Evolutionary conservation across 2,797 vertebrate species (phyloP), one percentile per base, ranked within the genome.

Genomic region (Melanotaenia maccullochi): DNA sequence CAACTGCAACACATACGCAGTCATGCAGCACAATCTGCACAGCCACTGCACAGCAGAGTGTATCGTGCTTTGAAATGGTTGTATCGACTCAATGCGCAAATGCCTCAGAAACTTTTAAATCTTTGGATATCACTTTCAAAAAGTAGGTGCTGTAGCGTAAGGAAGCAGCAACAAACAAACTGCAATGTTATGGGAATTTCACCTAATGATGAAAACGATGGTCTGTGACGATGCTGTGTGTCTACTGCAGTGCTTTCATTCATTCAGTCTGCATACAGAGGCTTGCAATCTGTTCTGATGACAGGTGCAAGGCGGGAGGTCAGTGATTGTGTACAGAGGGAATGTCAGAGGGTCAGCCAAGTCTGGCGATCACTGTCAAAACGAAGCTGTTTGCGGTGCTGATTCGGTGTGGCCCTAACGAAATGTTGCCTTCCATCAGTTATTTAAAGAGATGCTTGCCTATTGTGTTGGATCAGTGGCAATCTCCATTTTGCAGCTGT

Each of bases 231-330:
- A 42, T 65, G 32, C 24, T 30, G 33, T 51, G 52, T 16, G 36
- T 52, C 44, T 47, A n/a, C 35, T 69, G 54, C 52, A 20, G 44
- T 14, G 42, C 51, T 52, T 65, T 77, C 42, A 69, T 81, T 70
- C 73, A 25, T 54, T 36, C 59, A 60, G 62, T 71, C 71, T 79
- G 69, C 60, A 69, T 60, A 59, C 54, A 30, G 69, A 47, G 67
- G 60, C 57, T 55, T 49, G 78, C 76, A 80, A 75, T 82, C 79
- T 76, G 75, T 20, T 74, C 33, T 71, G 61, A 68, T 73, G 77
- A 69, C 80, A 86, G 85, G 85, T 75, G 83, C 80, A 68, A 70
- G 82, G 85, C 75, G 72, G 73, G 66, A 73, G 79, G 78, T 84
- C 83, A 82, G 67, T 60, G 58, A 65, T 60, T 69, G 71, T 56